Base-by-base conservation (phyloP, 92 coral and sea anemone species). In the Parazoanthus darwini region DNA sequence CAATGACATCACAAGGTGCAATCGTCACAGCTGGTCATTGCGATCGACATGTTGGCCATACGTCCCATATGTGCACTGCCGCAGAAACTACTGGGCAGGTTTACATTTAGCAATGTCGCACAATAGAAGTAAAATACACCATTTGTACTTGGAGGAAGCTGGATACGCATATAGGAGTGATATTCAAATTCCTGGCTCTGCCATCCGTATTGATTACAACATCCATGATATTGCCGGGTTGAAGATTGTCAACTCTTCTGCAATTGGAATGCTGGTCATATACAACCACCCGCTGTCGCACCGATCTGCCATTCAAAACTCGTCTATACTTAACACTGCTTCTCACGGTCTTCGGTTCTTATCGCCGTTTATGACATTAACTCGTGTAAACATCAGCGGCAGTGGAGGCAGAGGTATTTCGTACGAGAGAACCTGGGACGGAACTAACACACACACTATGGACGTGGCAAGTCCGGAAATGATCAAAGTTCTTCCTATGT, bases 111-210 rank as follows among this genome's bases (percentile, higher is more conserved):
- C 93, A 10, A 65, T 92, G 87, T 48, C 92, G 15, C 63, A 92
- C 70, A 77, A 79, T 23, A 72, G 84, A 58, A 91, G 93, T n/a
- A 22, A 33, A 71, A 26, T 92, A 15, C 90, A 84, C 51, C 90
- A 92, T 86, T 50, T 92, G 81, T 89, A 91, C 25, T 88, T 92
- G 26, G 14, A 66, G 4, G 90, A 92, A 33, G 95, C 92, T 68
- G 95, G 95, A 25, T 91, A 68, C 68, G 91, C 91, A 0, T 91
- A 92, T 78, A 89, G 95, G 68, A 74, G 77, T 72, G 91, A 91
- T 44, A 79, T 84, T 6, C 15, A 46, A 8, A 42, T 91, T 25
- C 88, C 93, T 0, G 95, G 95, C 20, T 83, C 56, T 33, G 89
- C 91, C 46, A 75, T 92, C 8, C 79, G 90, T 74, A 72, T 93